These are phyloP conservation scores for Lasioglossum zephyrum DNA, from an alignment of 2,888 invertebrate species.

Conservation along the genomic window DNA sequence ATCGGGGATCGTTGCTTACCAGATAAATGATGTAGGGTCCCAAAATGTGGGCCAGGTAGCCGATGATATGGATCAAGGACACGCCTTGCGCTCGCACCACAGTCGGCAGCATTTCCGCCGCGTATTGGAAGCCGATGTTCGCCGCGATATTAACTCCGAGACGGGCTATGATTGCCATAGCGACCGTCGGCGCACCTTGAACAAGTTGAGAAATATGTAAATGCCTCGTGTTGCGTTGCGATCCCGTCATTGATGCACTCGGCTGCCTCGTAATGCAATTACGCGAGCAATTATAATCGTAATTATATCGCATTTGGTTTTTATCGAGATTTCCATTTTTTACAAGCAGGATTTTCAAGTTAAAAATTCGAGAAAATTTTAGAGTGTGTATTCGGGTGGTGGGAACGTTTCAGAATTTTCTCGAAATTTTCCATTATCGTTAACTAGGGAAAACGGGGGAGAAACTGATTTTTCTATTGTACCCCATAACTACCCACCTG, in stretches of 20 bases:
- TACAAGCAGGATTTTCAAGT: too few relatives aligned
- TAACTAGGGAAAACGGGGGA: too few relatives aligned
- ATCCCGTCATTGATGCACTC: slow-evolving; percentile 2
- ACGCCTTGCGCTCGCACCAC: slow-evolving; percentile 95
- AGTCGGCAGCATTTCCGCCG: slow-evolving; percentile 94
- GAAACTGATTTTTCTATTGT: too few relatives aligned
- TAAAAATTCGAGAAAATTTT: too few relatives aligned
- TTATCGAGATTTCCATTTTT: too few relatives aligned
- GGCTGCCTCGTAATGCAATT: not conserved
- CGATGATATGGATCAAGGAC: slow-evolving; percentile 94
- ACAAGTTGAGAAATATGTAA: slow-evolving; percentile 61
- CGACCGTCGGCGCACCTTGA: slow-evolving; percentile 89
- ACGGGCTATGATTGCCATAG: slow-evolving; percentile 92
- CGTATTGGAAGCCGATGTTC: slow-evolving; percentile 96
- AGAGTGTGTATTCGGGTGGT: too few relatives aligned
- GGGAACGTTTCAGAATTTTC: too few relatives aligned
- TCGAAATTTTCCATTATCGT: too few relatives aligned
- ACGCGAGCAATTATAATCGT: too few relatives aligned
- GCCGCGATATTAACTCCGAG: slow-evolving; percentile 95
- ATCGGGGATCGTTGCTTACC: slow-evolving; percentile 85
- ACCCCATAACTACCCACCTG: too few relatives aligned
- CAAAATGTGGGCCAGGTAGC: slow-evolving; percentile 92
- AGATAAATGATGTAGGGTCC: slow-evolving; percentile 94
- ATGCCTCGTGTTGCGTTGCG: slow-evolving; percentile 18
- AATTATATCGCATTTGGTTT: too few relatives aligned